Percentiles rank a stretch among this genome's conserved stretches.
Evolutionary conservation across 2,113 vertebrate genomes (phyloP).

Genomic region (Nipponia nippon): DNA sequence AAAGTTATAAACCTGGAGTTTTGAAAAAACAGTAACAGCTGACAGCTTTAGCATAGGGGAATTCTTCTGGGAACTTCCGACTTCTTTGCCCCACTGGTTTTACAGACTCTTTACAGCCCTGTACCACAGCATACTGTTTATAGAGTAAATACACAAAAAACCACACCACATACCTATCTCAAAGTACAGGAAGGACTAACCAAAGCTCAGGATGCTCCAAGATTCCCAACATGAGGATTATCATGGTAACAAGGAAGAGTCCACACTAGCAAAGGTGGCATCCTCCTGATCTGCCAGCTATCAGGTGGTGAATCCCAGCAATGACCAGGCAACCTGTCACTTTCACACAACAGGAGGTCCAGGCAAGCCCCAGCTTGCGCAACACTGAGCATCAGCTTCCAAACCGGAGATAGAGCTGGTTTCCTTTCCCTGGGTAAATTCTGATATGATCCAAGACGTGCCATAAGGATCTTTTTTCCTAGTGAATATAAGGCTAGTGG

Average conservation of each 20-base stretch:
- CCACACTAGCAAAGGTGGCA: neutral
- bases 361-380: neutral
- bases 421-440: neutral
- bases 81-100: neutral
- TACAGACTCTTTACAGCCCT: neutral
- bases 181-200: neutral
- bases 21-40: neutral
- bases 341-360: neutral
- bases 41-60: neutral
- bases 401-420: neutral
- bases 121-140: neutral
- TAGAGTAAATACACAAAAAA: neutral
- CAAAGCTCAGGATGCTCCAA: neutral
- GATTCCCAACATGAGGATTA: neutral
- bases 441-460: neutral
- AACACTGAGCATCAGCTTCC: neutral
- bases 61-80: neutral
- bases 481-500: neutral
- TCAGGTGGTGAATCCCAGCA: neutral
- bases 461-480: neutral
- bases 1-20: neutral
- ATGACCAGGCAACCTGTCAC: neutral
- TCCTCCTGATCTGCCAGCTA: neutral
- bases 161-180: neutral
- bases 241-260: neutral